A percentile compares a stretch with the other conserved stretches of the same genome.
These are phyloP conservation scores for Ginglymostoma cirratum DNA, from an alignment of 2,113 vertebrate species.

Conservation along the genomic window DNA sequence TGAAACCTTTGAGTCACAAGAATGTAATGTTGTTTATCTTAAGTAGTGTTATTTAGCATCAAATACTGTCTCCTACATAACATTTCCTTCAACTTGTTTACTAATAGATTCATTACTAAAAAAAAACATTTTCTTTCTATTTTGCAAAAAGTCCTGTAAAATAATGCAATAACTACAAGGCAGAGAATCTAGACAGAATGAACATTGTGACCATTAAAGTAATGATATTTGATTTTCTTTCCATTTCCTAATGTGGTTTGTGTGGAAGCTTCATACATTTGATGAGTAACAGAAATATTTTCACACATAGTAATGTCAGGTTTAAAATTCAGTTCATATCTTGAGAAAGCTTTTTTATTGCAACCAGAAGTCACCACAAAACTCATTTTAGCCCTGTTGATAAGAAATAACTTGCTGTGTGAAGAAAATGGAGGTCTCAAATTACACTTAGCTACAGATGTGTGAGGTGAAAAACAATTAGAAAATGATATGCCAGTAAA, in stretches of 20 bases:
- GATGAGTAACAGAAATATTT: neutral
- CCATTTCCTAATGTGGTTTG: neutral
- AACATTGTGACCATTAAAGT: neutral
- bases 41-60: neutral
- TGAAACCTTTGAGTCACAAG: neutral
- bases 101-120: neutral
- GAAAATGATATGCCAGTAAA: slow-evolving; percentile 13
- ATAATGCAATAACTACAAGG: neutral
- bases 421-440: neutral
- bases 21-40: slow-evolving; percentile 1
- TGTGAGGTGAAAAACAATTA: slow-evolving; percentile 15
- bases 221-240: slow-evolving; percentile 2
- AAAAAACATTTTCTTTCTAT: neutral
- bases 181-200: neutral
- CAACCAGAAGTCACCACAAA: neutral
- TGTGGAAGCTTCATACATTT: neutral
- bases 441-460: slow-evolving; percentile 2
- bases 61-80: neutral
- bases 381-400: neutral
- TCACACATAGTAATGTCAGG: neutral
- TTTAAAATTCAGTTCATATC: slow-evolving; percentile 28
- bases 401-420: slow-evolving; percentile 6
- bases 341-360: slow-evolving; percentile 16
- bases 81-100: neutral
- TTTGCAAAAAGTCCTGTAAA: neutral